Evolutionary conservation across 2,113 vertebrate genomes (phyloP), one percentile per base, ranked within the genome.

Genomic region (Herpailurus yagouaroundi): DNA sequence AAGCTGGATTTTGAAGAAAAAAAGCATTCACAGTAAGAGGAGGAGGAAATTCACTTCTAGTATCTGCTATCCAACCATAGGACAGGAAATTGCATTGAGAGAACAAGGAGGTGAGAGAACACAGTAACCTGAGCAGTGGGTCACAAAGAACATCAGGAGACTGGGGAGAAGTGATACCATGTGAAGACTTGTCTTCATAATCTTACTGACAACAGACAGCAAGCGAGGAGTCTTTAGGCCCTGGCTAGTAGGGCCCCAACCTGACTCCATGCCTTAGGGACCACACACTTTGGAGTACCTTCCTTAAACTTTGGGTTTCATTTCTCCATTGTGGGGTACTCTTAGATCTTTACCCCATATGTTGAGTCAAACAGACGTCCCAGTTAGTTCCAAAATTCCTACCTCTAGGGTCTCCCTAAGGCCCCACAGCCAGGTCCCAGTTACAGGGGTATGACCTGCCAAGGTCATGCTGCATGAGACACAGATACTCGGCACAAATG

Each of bases 381-480:
- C 48, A 13, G 1, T 3, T 7, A 66, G 10, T 27, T 90, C 21
- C 9, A 41, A 31, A 33, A 76, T n/a, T 76, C 31, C n/a, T 1
- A 38, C 5, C 18, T 41, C 7, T 0, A 3, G 13, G 33, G 48
- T 85, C 33, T 36, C 57, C 41, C 66, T 16, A 15, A 48, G 31
- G 31, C 45, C 27, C 33, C 36, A 21, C 0, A 1, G 29, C 33
- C 21, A 25, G 8, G 8, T 3, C 80, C 74, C 11, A 4, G 15
- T 14, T 82, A 74, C 38, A 89, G 38, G 33, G 81, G n/a, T 68
- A 36, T 25, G 19, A 4, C 27, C 25, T 41, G 14, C 8, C 41
- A 73, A 33, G 33, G 60, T n/a, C 66, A 69, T 0, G n/a, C 36
- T 41, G 27, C 25, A 7, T 13, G 14, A 76, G 73, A 80, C 93